Evolutionary conservation across 1,140 invertebrate genomes (phyloP).

Genomic region (Saccostrea cuccullata): DNA sequence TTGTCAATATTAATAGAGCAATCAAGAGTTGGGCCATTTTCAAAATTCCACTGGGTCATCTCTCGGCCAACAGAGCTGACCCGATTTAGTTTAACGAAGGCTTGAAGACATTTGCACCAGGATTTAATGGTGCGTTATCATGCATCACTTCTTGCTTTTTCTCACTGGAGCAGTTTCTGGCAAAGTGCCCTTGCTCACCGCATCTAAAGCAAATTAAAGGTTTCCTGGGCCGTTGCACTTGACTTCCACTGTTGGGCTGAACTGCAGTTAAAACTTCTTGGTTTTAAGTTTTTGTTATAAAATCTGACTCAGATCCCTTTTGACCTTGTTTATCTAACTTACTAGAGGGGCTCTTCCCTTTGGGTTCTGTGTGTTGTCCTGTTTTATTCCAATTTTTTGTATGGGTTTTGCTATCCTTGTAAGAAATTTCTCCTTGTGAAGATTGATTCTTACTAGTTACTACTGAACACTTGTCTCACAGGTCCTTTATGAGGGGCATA

Average conservation of each 20-base stretch:
- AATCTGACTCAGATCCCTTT: not conserved
- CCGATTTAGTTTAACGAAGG: slow-evolving; percentile 15
- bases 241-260: not conserved
- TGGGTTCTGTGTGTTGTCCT: too few species aligned
- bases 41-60: not conserved
- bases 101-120: not conserved
- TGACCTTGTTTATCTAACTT: not conserved
- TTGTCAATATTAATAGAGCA: not conserved
- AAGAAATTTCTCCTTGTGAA: not conserved
- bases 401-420: not conserved
- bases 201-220: slow-evolving; percentile 1
- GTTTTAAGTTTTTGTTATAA: not conserved
- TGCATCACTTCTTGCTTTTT: not conserved
- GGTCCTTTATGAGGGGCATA: not conserved
- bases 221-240: not conserved
- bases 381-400: not conserved
- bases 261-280: not conserved
- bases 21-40: not conserved
- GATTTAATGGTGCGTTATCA: not conserved
- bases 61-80: slow-evolving; percentile 8
- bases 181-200: not conserved
- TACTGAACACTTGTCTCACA: not conserved
- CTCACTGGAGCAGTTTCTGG: not conserved
- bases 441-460: not conserved
- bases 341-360: not conserved